Conservation (phyloP, 2,888 invertebrate genomes). For the Drosophila suboccidentalis region DNA sequence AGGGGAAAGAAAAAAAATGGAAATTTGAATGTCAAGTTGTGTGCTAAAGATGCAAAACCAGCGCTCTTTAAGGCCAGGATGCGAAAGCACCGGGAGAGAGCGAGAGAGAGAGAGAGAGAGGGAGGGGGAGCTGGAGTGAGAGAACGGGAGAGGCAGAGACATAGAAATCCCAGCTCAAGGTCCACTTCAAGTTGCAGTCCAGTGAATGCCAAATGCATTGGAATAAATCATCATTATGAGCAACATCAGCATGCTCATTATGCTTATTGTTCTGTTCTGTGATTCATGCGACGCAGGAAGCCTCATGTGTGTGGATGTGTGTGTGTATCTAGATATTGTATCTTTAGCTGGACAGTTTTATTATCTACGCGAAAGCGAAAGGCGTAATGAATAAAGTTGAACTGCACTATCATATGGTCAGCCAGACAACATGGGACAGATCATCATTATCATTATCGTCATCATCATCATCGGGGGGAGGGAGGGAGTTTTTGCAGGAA, state of each 20-base stretch:
- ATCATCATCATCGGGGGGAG: background rate
- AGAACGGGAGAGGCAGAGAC: background rate
- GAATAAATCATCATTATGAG: conserved; percentile 10
- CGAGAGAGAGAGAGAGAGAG: background rate
- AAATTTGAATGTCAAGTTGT: conserved; percentile 65
- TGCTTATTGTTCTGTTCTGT: conserved; percentile 22
- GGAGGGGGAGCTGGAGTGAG: background rate
- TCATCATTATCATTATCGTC: background rate
- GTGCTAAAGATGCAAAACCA: conserved; percentile 26
- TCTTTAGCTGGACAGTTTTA: conserved; percentile 55
- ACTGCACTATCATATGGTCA: conserved; percentile 27
- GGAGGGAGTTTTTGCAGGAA: conserved; percentile 20
- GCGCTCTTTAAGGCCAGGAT: conserved; percentile 35
- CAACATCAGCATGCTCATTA: conserved; percentile 21
- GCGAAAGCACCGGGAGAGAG: background rate
- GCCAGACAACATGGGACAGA: conserved; percentile 20
- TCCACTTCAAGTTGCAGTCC: conserved; percentile 16
- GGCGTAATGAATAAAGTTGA: conserved; percentile 41
- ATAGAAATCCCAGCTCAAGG: conserved; percentile 25
- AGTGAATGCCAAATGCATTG: conserved; percentile 10
- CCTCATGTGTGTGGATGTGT: conserved; percentile 11
- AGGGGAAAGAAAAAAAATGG: conserved; percentile 9
- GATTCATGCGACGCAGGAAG: conserved; percentile 43
- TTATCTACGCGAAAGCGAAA: conserved; percentile 69
- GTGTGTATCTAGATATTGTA: conserved; percentile 40